Evolutionary conservation across 2,888 invertebrate species (phyloP).

Genomic region (Polymixis lichenea): DNA sequence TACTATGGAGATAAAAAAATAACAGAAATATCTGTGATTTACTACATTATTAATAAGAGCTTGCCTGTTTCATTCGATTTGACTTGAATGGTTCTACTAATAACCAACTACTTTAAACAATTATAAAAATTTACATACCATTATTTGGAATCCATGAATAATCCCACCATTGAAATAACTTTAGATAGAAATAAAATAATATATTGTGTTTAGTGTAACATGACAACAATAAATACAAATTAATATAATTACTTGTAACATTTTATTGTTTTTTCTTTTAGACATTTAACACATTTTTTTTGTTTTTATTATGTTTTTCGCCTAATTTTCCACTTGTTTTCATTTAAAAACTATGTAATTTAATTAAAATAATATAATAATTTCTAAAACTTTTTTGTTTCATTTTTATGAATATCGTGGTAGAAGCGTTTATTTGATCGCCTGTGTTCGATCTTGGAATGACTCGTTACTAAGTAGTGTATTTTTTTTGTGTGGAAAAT

Average conservation of each 20-base stretch:
- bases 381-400: neutral
- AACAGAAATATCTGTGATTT: neutral
- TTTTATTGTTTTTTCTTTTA: slow-evolving; percentile 19
- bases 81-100: neutral
- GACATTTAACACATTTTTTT: slow-evolving; percentile 19
- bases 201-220: slow-evolving; percentile 38
- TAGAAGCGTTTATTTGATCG: neutral
- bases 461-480: too few relatives aligned
- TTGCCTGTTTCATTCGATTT: neutral
- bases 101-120: neutral
- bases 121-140: neutral
- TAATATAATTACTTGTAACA: neutral
- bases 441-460: too few relatives aligned
- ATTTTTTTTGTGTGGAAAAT: too few relatives aligned
- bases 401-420: neutral
- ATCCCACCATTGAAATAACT: slow-evolving; percentile 62
- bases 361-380: slow-evolving; percentile 16
- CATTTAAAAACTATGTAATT: slow-evolving; percentile 5
- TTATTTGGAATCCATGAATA: slow-evolving; percentile 44
- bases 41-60: neutral
- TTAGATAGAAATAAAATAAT: slow-evolving; percentile 25
- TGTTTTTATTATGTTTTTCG: slow-evolving; percentile 5
- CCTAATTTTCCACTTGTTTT: slow-evolving; percentile 13
- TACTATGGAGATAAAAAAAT: neutral
- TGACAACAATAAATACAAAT: slow-evolving; percentile 44